Conservation (phyloP, 2,888 invertebrate genomes). For the Heliothis peltigera region DNA sequence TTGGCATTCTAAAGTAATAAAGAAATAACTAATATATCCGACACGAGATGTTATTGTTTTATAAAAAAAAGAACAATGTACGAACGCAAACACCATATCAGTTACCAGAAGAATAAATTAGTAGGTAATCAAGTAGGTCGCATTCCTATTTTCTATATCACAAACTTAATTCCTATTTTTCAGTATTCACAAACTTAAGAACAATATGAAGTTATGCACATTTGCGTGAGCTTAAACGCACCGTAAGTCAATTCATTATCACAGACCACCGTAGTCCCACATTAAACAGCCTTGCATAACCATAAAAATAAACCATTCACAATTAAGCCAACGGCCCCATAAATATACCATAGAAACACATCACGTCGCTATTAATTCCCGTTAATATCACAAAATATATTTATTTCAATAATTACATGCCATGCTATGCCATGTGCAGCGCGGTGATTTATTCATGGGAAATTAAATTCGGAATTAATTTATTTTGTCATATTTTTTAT, state of each 20-base stretch:
- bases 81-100: too few species aligned
- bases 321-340: conserved; percentile 51
- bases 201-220: not conserved
- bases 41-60: too few species aligned
- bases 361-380: conserved; percentile 51
- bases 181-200: not conserved
- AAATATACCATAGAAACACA: conserved; percentile 56
- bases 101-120: too few species aligned
- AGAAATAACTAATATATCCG: too few species aligned
- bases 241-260: not conserved
- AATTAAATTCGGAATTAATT: conserved; percentile 36
- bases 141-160: too few species aligned
- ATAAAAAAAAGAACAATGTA: too few species aligned
- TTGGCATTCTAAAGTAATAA: too few species aligned
- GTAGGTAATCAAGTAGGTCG: too few species aligned
- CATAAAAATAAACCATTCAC: conserved; percentile 38
- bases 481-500: conserved; percentile 24
- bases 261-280: conserved; percentile 1
- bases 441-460: conserved; percentile 46
- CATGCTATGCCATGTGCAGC: conserved; percentile 7
- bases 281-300: conserved; percentile 29
- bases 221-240: not conserved
- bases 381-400: conserved; percentile 52
- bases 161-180: too few species aligned
- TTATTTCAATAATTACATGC: conserved; percentile 58